Conservation (phyloP, 2,888 invertebrate genomes). For the Hydroisotoma schaefferi region DNA sequence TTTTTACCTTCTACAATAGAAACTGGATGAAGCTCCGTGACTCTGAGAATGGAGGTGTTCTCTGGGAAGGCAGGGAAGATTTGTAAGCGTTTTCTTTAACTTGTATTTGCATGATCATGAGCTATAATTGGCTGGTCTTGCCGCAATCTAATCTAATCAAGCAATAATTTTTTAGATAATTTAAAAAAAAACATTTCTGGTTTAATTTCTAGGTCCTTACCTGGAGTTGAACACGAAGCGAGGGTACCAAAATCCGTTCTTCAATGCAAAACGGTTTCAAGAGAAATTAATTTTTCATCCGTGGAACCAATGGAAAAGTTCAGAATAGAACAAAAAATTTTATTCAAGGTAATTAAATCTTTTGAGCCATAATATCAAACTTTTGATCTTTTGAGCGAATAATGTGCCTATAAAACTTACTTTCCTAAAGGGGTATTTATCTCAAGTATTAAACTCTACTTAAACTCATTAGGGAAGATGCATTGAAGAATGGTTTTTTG, state of each 20-base stretch:
- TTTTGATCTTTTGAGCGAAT: too few species aligned
- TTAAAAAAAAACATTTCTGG: too few species aligned
- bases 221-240: constrained; percentile 91
- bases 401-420: too few species aligned
- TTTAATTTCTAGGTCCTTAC: constrained; percentile 59
- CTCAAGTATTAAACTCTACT: too few species aligned
- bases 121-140: too few species aligned
- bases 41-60: constrained; percentile 85
- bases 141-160: too few species aligned
- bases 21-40: constrained; percentile 98
- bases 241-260: constrained; percentile 94
- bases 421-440: too few species aligned
- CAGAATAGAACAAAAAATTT: constrained; percentile 78
- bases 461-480: constrained; percentile 84
- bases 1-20: constrained; percentile 50
- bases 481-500: constrained; percentile 98
- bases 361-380: too few species aligned
- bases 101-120: too few species aligned
- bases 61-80: constrained; percentile 97
- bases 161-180: too few species aligned
- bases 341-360: constrained; percentile 55
- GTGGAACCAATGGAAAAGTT: constrained; percentile 93
- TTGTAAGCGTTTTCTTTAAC: too few species aligned
- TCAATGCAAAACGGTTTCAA: constrained; percentile 83
- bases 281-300: constrained; percentile 87